phyloP scores from a whole-genome alignment of 2,113 vertebrate species.

The Ammodytes marinus region DNA sequence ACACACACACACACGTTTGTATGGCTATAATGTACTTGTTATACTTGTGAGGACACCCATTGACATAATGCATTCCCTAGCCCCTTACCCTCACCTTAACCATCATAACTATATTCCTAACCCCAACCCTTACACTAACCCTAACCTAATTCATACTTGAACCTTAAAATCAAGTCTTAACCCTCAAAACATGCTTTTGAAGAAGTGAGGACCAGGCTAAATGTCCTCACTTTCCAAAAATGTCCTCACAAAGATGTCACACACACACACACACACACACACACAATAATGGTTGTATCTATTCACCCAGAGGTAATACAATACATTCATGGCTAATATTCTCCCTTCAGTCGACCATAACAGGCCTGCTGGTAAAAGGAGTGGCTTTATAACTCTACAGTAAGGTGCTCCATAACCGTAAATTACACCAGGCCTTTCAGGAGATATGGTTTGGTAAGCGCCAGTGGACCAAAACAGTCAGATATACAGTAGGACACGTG shows the following conservation, averaged over 20 bases:
- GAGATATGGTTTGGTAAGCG: slow-evolving; percentile 25
- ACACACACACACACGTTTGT: slow-evolving; percentile 6
- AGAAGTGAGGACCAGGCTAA: too few relatives aligned
- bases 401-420: slow-evolving; percentile 49
- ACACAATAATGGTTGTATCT: slow-evolving; percentile 16
- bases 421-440: slow-evolving; percentile 30
- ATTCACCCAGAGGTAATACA: slow-evolving; percentile 52
- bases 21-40: too few relatives aligned
- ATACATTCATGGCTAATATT: slow-evolving; percentile 48
- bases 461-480: neutral
- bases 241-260: neutral
- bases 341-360: slow-evolving; percentile 49
- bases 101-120: too few relatives aligned
- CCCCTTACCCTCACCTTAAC: too few relatives aligned
- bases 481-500: neutral
- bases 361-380: slow-evolving; percentile 54
- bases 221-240: too few relatives aligned
- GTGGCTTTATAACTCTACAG: slow-evolving; percentile 38
- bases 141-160: too few relatives aligned
- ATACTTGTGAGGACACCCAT: too few relatives aligned
- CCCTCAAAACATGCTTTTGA: too few relatives aligned
- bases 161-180: too few relatives aligned
- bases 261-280: slow-evolving; percentile 15
- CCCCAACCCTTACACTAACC: too few relatives aligned
- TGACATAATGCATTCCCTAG: too few relatives aligned